phyloP scores from a whole-genome alignment of 2,113 vertebrate species.

The Hipposideros armiger region DNA sequence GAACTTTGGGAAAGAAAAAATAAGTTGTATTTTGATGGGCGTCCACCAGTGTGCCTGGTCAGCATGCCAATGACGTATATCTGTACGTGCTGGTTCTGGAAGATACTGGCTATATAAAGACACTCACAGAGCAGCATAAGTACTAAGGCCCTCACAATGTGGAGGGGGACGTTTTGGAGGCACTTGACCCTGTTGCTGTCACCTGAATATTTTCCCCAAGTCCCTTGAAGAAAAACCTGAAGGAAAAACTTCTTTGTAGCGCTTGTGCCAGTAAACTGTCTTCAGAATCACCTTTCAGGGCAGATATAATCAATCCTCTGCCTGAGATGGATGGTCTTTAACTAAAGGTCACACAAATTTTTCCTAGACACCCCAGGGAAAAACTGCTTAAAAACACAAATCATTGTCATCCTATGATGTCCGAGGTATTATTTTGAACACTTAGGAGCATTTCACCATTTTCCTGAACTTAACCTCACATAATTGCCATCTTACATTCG shows the following conservation, averaged over 20 bases:
- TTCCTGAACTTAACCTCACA: constrained; percentile 27
- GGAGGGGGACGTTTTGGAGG: background rate
- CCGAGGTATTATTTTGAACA: constrained; percentile 43
- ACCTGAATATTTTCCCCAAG: constrained; percentile 39
- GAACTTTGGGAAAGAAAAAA: background rate
- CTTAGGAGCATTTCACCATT: background rate
- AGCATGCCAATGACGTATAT: fast-evolving
- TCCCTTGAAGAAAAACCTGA: constrained; percentile 3
- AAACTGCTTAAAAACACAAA: constrained; percentile 55
- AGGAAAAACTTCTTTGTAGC: background rate
- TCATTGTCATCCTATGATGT: constrained; percentile 22
- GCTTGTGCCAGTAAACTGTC: background rate
- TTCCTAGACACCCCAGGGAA: constrained; percentile 38
- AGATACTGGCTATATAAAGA: background rate
- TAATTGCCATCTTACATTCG: background rate
- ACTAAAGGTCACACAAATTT: constrained; percentile 64
- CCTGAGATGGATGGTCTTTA: constrained; percentile 53
- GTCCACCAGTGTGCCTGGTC: no score
- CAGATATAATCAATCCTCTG: constrained; percentile 36
- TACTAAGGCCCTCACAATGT: background rate
- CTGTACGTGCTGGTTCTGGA: fast-evolving
- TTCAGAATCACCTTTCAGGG: background rate
- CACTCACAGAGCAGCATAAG: background rate
- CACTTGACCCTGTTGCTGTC: background rate
- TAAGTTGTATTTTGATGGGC: background rate